Evolutionary conservation across 30 jellyfish, hydroid and myxozoan genomes (phyloP), one percentile per base, ranked within the genome.

Genomic region (Aurelia sp.): DNA sequence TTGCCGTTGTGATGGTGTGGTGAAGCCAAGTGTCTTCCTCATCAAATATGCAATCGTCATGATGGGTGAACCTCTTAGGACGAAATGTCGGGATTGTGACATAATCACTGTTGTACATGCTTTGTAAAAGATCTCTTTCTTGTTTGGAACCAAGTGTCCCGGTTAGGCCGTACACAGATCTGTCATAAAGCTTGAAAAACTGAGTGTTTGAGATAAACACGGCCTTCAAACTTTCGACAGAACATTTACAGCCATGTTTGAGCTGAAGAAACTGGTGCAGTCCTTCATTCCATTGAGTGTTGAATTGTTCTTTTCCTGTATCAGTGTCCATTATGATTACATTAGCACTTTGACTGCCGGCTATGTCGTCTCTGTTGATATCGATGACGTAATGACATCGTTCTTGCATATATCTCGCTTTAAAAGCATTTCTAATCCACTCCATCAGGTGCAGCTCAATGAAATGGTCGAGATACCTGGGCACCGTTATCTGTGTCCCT

Each of bases 281-380:
- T 15, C 78, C 88, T 58, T 77, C 78, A 50, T 76, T 77, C 77
- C 77, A 60, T 57, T 55, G 78, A 51, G 40, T 58, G 44, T 77
- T 60, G 40, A 30, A 57, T 63, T 57, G 88, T 24, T 58, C 77
- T 48, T 15, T 41, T 0, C 88, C 88, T 17, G 88, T 77, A 60
- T 81, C 91, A 4, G 41, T 81, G 72, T 81, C 91, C 82, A 81
- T 81, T n/a, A 67, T 81, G 62, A 81, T 40, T n/a, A 81, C 66
- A 12, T 81, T 67, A 18, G 63, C 76, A 18, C 33, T 47, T 3
- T 63, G 52, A n/a, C 72, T 27, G 47, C 19, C 48, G n/a, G 64
- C 81, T 20, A 24, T 17, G 24, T 74, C 73, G 17, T 76, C 41
- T 17, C 88, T 35, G 40, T 81, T 73, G 11, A 30, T 41, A 13